Percentiles rank a stretch among this genome's conserved stretches.
These are phyloP conservation scores for Microctenopoma lineatum DNA, from an alignment of 2,797 vertebrate genomes.

Conservation along the genomic window DNA sequence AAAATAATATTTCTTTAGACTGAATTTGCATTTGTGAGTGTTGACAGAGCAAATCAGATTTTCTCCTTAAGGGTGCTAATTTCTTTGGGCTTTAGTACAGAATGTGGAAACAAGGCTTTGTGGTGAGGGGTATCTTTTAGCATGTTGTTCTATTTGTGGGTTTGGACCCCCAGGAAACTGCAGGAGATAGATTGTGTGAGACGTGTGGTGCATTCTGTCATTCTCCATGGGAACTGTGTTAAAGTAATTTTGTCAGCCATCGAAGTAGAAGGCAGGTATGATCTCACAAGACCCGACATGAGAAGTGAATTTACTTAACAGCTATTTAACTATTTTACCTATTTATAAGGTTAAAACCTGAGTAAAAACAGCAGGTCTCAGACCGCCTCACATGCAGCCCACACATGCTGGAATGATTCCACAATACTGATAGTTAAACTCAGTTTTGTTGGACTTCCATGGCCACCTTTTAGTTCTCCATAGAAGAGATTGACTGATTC, in stretches of 20 bases:
- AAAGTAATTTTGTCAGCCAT: conserved; percentile 77
- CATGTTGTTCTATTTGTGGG: conserved; percentile 74
- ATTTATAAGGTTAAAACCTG: conserved; percentile 33
- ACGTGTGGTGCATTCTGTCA: conserved; percentile 54
- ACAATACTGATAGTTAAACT: conserved; percentile 15
- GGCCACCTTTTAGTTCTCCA: conserved; percentile 25
- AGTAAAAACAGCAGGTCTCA: conserved; percentile 31
- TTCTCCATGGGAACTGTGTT: conserved; percentile 63
- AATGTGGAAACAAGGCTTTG: conserved; percentile 64
- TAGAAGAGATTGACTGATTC: conserved; percentile 18
- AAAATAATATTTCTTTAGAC: conserved; percentile 37
- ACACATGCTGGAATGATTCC: conserved; percentile 23
- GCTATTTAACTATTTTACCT: too few relatives aligned
- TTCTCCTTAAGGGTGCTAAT: conserved; percentile 64
- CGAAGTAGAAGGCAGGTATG: conserved; percentile 68
- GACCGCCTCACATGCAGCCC: conserved; percentile 27
- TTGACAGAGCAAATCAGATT: conserved; percentile 46
- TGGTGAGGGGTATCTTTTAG: conserved; percentile 57
- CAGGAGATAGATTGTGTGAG: conserved; percentile 59
- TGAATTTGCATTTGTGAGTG: conserved; percentile 33
- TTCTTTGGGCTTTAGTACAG: conserved; percentile 60
- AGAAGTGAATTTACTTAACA: conserved; percentile 65
- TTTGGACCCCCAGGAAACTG: conserved; percentile 60
- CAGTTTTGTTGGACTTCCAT: conserved; percentile 25
- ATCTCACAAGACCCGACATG: conserved; percentile 73